A percentile compares a stretch with the other conserved stretches of the same genome.
These are phyloP conservation scores for Aptenodytes patagonicus DNA, from an alignment of 2,113 vertebrate species.

Conservation along the genomic window DNA sequence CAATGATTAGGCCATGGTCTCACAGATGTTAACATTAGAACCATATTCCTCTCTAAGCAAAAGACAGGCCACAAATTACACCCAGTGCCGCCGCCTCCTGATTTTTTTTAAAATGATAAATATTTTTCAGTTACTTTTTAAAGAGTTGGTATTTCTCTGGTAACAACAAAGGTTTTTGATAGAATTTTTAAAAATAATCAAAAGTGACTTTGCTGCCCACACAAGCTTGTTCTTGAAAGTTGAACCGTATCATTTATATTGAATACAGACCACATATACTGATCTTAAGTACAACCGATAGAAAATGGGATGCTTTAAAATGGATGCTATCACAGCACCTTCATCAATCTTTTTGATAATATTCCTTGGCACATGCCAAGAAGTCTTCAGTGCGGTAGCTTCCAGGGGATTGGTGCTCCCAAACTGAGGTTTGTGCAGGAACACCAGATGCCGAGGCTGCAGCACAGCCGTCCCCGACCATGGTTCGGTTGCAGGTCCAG, in stretches of 20 bases:
- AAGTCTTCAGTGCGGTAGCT: not conserved
- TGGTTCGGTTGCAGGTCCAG: not conserved
- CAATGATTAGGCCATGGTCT: conserved; percentile 49
- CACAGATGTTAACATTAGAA: conserved; percentile 48
- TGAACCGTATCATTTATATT: not conserved
- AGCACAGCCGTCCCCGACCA: fast-evolving
- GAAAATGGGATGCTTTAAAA: not conserved
- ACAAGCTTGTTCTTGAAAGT: not conserved
- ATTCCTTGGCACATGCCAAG: not conserved
- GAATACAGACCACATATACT: not conserved
- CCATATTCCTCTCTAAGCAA: not conserved
- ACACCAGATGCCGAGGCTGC: not conserved
- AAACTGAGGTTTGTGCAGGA: not conserved
- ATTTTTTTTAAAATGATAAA: not conserved
- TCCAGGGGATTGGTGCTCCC: not conserved
- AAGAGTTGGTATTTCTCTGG: not conserved
- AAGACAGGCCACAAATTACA: not conserved
- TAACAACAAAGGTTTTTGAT: not conserved
- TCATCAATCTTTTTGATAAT: not conserved
- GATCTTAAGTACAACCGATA: not conserved
- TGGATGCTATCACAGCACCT: not conserved
- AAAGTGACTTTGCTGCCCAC: not conserved
- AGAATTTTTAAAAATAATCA: not conserved
- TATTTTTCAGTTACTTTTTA: not conserved
- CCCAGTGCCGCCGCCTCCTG: not conserved